Evolutionary conservation across 2,113 vertebrate genomes (phyloP).

Genomic region (Urocynchramus pylzowi): DNA sequence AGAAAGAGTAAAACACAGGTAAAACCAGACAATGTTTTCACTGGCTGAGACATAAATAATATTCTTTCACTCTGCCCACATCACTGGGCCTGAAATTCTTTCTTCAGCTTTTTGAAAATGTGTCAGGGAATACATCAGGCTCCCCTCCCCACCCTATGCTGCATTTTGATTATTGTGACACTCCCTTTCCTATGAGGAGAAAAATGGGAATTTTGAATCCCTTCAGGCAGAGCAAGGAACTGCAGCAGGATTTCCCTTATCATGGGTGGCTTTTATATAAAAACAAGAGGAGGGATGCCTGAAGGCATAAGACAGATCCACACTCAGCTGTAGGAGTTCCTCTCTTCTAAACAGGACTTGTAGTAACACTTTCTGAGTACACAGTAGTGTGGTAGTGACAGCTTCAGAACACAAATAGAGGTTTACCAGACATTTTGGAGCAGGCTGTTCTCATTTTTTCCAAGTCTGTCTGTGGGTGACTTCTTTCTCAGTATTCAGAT

Average conservation of each 20-base stretch:
- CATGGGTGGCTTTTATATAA: neutral
- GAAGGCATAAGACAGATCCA: neutral
- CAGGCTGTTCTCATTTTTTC: neutral
- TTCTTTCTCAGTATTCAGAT: neutral
- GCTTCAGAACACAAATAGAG: neutral
- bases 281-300: neutral
- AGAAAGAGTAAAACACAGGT: neutral
- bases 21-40: neutral
- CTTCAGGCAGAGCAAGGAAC: neutral
- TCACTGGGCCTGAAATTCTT: neutral
- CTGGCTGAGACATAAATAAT: neutral
- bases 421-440: neutral
- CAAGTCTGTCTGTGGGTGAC: neutral
- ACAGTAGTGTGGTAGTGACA: neutral
- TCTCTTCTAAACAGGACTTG: neutral
- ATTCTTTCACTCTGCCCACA: neutral
- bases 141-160: neutral
- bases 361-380: neutral
- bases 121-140: neutral
- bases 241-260: neutral
- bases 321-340: neutral
- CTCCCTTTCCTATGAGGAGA: neutral
- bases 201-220: neutral
- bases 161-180: neutral
- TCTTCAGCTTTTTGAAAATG: neutral